A percentile compares a stretch with the other conserved stretches of the same genome.
phyloP scores from a whole-genome alignment of 1,140 invertebrate species.

The Brachionus manjavacas region DNA sequence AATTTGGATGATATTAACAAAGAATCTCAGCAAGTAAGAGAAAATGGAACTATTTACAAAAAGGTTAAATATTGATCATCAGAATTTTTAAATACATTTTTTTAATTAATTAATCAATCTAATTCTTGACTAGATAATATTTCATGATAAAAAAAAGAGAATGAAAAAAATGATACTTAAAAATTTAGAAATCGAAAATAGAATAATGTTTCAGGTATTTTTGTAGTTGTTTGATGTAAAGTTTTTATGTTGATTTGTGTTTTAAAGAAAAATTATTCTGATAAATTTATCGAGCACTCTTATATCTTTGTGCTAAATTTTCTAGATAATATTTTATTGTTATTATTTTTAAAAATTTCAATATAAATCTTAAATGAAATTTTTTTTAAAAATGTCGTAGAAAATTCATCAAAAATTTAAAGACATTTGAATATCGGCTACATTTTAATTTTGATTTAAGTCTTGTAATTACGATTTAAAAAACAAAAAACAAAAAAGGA shows the following conservation, averaged over 20 bases:
- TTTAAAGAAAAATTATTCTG: not conserved
- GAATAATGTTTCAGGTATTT: conserved; percentile 24
- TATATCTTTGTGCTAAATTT: too few species aligned
- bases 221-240: not conserved
- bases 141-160: conserved; percentile 41
- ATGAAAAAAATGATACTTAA: conserved; percentile 41
- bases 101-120: not conserved
- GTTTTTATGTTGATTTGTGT: not conserved
- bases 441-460: too few species aligned
- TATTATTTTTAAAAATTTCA: too few species aligned
- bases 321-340: too few species aligned
- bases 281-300: not conserved
- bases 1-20: conserved; percentile 32
- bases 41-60: conserved; percentile 41
- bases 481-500: too few species aligned
- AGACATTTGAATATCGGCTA: too few species aligned
- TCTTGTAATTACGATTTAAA: too few species aligned
- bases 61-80: not conserved
- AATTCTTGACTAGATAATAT: conserved; percentile 25
- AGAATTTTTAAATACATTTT: not conserved
- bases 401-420: too few species aligned
- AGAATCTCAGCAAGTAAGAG: conserved; percentile 40
- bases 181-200: conserved; percentile 38
- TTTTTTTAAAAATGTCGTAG: too few species aligned
- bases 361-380: too few species aligned